Base-by-base conservation (phyloP, 1,140 invertebrate species). In the Phocides pigmalion region DNA sequence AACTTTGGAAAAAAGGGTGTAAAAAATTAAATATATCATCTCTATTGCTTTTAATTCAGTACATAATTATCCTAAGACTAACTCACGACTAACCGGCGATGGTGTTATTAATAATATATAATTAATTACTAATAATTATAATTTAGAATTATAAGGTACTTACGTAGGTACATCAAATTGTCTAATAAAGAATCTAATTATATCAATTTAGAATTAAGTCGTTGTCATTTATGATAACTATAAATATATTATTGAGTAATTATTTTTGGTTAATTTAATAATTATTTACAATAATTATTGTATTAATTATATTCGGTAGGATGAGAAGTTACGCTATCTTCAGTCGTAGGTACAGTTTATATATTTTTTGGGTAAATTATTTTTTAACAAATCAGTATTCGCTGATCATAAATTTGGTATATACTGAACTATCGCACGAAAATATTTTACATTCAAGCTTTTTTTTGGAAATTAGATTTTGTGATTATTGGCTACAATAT, bases 201-300 rank as follows among this genome's bases (percentile, higher is more conserved):
- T 76, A 86, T 66, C 77, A 70, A 90, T 90, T 90, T 90, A 90
- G 86, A 90, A 90, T 90, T 89, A 89, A 87, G 77, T 90, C 86
- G 86, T 90, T 87, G 86, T 90, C 83, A 72, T 80, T 87, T 75
- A 74, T 82, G 76, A 80, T 76, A 76, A 59, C 42, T 75, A 70
- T 50, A 59, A 68, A 58, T 68, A 70, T 72, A 72, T 68, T 61
- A 64, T 72, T 72, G 74, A 68, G 61, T 41, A 72, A 64, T 69
- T 53, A 59, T 28, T 51, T n/a, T 59, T 22, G 53, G 32, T 47
- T 59, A 56, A 49, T 56, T 50, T 39, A 37, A 66, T 63, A 2
- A 72, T 47, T 74, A 68, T 74, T 53, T 70, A 68, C 65, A 70
- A 20, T 51, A 35, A 53, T 62, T 54, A 47, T 47, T 47, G 25